A percentile compares a stretch with the other conserved stretches of the same genome.
Evolutionary conservation across 2,888 invertebrate species (phyloP).

Genomic region (Bombylius major): DNA sequence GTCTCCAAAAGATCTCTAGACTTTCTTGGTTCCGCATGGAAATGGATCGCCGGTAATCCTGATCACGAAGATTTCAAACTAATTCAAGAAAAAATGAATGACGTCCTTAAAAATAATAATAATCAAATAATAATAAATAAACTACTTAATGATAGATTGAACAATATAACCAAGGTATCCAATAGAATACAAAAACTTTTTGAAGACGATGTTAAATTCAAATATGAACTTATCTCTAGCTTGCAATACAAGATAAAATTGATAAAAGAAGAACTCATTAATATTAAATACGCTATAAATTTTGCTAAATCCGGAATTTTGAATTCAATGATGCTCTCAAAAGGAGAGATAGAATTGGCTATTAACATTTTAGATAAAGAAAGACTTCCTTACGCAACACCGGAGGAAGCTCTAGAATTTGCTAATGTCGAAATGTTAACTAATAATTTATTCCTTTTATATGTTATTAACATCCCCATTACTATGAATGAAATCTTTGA

Average conservation of each 20-base stretch:
- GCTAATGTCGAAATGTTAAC: slow-evolving; percentile 14
- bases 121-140: slow-evolving; percentile 4
- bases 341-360: slow-evolving; percentile 7
- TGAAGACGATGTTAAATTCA: neutral
- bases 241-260: slow-evolving; percentile 6
- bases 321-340: slow-evolving; percentile 11
- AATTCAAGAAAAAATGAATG: slow-evolving; percentile 3
- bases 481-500: slow-evolving; percentile 11
- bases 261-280: slow-evolving; percentile 9
- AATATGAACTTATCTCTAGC: neutral
- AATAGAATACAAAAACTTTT: neutral
- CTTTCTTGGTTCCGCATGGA: slow-evolving; percentile 2
- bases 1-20: neutral
- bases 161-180: slow-evolving; percentile 2
- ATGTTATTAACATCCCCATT: slow-evolving; percentile 14
- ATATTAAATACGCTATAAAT: slow-evolving; percentile 11
- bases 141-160: slow-evolving; percentile 3
- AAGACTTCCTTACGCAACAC: slow-evolving; percentile 12
- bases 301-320: slow-evolving; percentile 9
- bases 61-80: neutral
- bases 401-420: slow-evolving; percentile 16
- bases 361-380: slow-evolving; percentile 11
- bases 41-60: slow-evolving; percentile 4
- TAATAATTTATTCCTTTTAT: slow-evolving; percentile 10
- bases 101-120: slow-evolving; percentile 3